Evolutionary conservation across 92 coral and sea anemone genomes (phyloP).

Genomic region (Parazoanthus atlanticus): DNA sequence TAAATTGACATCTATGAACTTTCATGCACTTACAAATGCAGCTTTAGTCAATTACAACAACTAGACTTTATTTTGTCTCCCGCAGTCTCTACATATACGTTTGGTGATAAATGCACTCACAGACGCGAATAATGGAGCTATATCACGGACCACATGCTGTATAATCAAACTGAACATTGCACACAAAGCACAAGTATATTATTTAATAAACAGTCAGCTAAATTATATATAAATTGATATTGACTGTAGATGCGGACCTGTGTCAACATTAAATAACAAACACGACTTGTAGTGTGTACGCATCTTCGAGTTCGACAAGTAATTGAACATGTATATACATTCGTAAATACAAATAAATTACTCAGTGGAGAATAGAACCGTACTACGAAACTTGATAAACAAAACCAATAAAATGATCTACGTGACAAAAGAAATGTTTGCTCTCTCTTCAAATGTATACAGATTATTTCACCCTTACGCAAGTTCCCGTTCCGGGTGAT

Average conservation of each 20-base stretch:
- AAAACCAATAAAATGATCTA: neutral
- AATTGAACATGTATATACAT: neutral
- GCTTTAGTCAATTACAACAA: neutral
- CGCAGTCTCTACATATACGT: neutral
- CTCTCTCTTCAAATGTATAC: no score
- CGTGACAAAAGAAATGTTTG: no score
- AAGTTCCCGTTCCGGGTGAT: no score
- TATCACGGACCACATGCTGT: neutral
- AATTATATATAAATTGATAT: conserved; percentile 8
- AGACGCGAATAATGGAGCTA: neutral
- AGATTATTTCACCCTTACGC: no score
- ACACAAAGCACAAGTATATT: neutral
- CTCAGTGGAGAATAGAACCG: neutral
- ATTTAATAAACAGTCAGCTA: neutral
- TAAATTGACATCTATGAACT: neutral
- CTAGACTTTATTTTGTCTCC: neutral
- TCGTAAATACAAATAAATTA: neutral
- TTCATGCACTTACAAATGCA: neutral
- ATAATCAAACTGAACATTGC: neutral
- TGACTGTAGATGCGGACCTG: neutral
- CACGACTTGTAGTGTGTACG: neutral
- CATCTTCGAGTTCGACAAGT: neutral
- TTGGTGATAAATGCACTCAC: neutral
- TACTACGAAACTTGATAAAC: neutral
- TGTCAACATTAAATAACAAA: neutral